Percentiles rank a stretch among this genome's conserved stretches.
Conservation (phyloP, 2,113 vertebrate species). For the Ochotona princeps region DNA sequence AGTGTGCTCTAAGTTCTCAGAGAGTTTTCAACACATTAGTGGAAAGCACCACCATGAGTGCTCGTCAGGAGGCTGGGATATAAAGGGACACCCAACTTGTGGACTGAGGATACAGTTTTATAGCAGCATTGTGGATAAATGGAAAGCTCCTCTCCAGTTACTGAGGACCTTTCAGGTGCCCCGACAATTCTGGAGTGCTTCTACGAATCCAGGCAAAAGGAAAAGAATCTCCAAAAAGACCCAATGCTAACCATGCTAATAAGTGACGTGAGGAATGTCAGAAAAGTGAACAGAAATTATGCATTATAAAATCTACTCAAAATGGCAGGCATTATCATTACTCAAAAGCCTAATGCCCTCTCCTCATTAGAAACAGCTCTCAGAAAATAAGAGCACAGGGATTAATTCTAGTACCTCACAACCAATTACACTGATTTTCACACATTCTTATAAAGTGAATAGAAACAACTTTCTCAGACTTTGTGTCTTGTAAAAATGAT, state of each 20-base stretch:
- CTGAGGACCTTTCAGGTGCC: not conserved
- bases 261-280: not conserved
- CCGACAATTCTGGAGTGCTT: not conserved
- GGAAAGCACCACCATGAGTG: not conserved
- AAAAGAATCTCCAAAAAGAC: not conserved
- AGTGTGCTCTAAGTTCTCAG: not conserved
- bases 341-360: not conserved
- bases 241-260: not conserved
- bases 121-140: not conserved
- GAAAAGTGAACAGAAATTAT: not conserved
- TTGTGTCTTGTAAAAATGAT: not conserved
- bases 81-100: not conserved
- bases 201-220: not conserved
- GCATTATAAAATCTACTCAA: not conserved
- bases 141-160: not conserved
- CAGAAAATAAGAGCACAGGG: not conserved
- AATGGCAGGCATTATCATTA: not conserved
- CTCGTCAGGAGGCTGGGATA: not conserved
- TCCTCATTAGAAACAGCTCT: not conserved
- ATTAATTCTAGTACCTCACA: too few relatives aligned
- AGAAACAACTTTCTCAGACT: not conserved
- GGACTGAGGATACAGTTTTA: not conserved
- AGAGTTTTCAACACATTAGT: not conserved
- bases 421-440: too few relatives aligned
- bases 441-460: not conserved